Conservation (phyloP, 64 coral and sea anemone species). For the Platygyra sinensis region DNA sequence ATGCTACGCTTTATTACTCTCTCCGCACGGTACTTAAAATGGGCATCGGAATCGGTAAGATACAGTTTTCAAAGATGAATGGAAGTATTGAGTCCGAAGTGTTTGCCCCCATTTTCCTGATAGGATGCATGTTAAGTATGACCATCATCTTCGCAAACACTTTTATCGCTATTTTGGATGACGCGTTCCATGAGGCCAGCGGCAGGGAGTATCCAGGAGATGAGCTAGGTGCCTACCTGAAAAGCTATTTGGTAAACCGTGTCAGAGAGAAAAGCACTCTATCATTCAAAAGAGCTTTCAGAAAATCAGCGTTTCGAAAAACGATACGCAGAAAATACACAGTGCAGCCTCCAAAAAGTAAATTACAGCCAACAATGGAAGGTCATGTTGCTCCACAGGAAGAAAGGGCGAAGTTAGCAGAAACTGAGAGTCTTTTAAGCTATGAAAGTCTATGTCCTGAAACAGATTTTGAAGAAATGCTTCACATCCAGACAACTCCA, state of each 20-base stretch:
- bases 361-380: neutral
- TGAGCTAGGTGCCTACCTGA: neutral
- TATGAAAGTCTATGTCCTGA: neutral
- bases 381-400: neutral
- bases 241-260: neutral
- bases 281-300: neutral
- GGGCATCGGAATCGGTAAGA: slow-evolving; percentile 18
- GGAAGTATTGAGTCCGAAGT: neutral
- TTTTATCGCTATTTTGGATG: slow-evolving; percentile 29
- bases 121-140: slow-evolving; percentile 11
- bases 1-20: slow-evolving; percentile 48
- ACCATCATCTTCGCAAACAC: slow-evolving; percentile 18
- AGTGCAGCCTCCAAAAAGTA: neutral
- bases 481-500: neutral
- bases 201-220: neutral
- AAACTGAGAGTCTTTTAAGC: neutral
- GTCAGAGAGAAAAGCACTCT: neutral
- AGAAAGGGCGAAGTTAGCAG: neutral
- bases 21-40: slow-evolving; percentile 40
- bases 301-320: neutral
- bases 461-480: neutral
- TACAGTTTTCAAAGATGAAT: neutral
- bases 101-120: slow-evolving; percentile 7
- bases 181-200: slow-evolving; percentile 5
- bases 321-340: neutral